phyloP scores from a whole-genome alignment of 2,888 invertebrate genomes.

The Eucriotettix oculatus region DNA sequence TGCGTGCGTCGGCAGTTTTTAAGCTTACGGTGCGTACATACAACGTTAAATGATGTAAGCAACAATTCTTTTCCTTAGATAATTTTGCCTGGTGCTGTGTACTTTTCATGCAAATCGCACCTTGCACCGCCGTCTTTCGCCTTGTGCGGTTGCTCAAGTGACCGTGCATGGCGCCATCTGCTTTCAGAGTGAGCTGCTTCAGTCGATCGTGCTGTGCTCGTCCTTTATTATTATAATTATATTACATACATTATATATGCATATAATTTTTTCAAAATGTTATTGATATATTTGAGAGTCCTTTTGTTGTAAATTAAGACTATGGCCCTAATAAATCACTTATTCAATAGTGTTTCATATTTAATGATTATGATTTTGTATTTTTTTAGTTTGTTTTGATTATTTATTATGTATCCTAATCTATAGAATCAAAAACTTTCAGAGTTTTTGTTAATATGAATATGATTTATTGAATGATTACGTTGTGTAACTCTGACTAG shows the following conservation, averaged over 20 bases:
- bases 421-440: too few relatives aligned
- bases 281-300: conserved; percentile 1
- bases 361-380: neutral
- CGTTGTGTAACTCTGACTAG: too few relatives aligned
- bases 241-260: neutral
- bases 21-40: neutral
- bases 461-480: too few relatives aligned
- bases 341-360: conserved; percentile 3
- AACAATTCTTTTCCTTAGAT: neutral
- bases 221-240: neutral
- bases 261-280: neutral
- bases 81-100: neutral
- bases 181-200: neutral
- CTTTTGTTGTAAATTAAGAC: conserved; percentile 6
- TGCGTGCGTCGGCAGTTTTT: conserved; percentile 5
- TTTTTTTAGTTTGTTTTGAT: too few relatives aligned
- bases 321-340: conserved; percentile 8
- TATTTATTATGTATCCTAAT: too few relatives aligned
- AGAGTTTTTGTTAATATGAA: too few relatives aligned
- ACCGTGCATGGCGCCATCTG: neutral
- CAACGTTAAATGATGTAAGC: too few relatives aligned
- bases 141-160: neutral
- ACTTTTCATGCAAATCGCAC: neutral
- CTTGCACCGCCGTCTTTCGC: neutral
- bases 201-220: neutral